Base-by-base conservation (phyloP, 2,888 invertebrate species). In the Calameuta pallipes region DNA sequence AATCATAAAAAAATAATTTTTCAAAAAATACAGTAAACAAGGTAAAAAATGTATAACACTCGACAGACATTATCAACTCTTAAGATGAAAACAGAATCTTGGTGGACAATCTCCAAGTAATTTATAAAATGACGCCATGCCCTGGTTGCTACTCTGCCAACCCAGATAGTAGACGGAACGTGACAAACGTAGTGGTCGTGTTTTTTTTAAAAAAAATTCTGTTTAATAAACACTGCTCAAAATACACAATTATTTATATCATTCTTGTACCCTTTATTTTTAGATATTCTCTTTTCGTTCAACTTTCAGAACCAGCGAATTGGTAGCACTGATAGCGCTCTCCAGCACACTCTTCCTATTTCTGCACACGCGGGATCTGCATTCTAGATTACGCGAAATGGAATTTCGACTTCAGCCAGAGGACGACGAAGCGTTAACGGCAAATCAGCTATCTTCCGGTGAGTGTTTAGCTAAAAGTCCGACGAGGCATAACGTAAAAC, bases 341-440 rank as follows among this genome's bases (percentile, higher is more conserved):
- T 97, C 96, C 74, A 96, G 96, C 87, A 97, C 97, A 1, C 92
- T 97, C 87, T 97, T 97, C 92, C 94, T 97, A 86, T 97, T 97
- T 92, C 93, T 97, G 83, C 97, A 97, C 93, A 97, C 97, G 76
- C 93, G 96, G 85, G 96, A 96, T 90, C 93, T 97, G 81, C 96
- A 96, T 92, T 96, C 96, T 81, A 95, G 96, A 90, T 93, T 97
- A 83, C 94, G 94, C 82, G 95, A 96, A 91, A 97, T 97, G 96
- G 95, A 97, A 92, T 94, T 95, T 75, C 94, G 94, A 89, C 93
- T 96, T 83, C 95, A 95, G 87, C 94, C 95, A 71, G 91, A 92
- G n/a, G 92, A 92, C 75, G 94, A 94, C 79, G 94, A 94, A 83
- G 93, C 93, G 81, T 87, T 92, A 79, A 92, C 93, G 74, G 91